Evolutionary conservation across 2,113 vertebrate genomes (phyloP), one percentile per base, ranked within the genome.

Genomic region (Piaya cayana): DNA sequence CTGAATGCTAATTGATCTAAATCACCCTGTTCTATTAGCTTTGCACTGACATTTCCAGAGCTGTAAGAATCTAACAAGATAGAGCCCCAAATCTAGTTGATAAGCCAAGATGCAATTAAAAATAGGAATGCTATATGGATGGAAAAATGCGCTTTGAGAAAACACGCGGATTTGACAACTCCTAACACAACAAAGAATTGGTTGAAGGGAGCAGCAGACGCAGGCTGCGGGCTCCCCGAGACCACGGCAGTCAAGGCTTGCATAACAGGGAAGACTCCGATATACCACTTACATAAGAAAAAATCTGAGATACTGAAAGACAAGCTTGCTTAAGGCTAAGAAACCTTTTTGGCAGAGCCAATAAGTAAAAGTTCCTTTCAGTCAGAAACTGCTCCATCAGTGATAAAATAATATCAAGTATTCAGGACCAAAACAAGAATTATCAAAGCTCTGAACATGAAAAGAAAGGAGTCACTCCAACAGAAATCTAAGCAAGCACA

Each of bases 1-100:
- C 74, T 89, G 94, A 97, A 97, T 92, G 43, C 42, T 94, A 97
- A 96, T 86, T 90, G 85, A 94, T 90, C 90, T 89, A 86, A 96
- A 86, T 86, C 59, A 58, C 49, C 75, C 77, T 17, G 0, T 77
- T 93, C 15, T 12, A 67, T 49, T 90, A 65, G 75, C 58, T 62
- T 78, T 76, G 47, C 59, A 56, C 62, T 92, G 72, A 47, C 50
- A 85, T 91, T 52, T 90, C 71, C n/a, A 58, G 14, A 88, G 62
- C 70, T 83, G 60, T 95, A 59, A 85, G 64, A 58, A 92, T 64
- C 29, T 63, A 74, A 63, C 15, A 53, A 65, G 43, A 30, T 15
- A 27, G 16, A 82, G 71, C 37, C 74, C 14, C 36, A 81, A 65
- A 58, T 30, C 63, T 30, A 55, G 6, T 9, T 30, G 23, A 69